Conservation (phyloP, 2,113 vertebrate species). For the Melanocharis versteri region DNA sequence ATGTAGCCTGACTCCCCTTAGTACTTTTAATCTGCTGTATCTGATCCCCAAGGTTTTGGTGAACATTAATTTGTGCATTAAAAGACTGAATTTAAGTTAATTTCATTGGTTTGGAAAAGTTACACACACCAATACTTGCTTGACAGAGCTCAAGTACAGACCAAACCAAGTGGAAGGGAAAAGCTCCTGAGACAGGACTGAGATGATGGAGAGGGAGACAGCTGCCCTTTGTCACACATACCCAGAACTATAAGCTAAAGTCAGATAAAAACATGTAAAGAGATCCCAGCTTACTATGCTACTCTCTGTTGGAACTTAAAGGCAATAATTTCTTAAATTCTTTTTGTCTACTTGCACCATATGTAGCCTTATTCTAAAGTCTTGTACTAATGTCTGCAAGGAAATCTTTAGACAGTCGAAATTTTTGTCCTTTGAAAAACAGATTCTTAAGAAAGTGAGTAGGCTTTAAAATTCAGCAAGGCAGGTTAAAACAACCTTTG, state of each 20-base stretch:
- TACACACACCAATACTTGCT: not conserved
- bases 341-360: not conserved
- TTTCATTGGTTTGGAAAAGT: conserved; percentile 54
- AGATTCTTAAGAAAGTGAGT: not conserved
- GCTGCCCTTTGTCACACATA: not conserved
- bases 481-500: not conserved
- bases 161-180: not conserved
- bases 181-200: not conserved
- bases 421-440: not conserved
- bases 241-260: not conserved
- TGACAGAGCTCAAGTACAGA: conserved; percentile 7
- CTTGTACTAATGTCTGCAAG: not conserved
- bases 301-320: not conserved
- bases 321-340: not conserved
- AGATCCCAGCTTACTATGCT: not conserved
- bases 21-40: conserved; percentile 66
- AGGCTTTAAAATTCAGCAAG: not conserved
- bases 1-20: conserved; percentile 71
- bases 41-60: conserved; percentile 65
- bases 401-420: not conserved
- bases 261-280: not conserved
- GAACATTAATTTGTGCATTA: conserved; percentile 68
- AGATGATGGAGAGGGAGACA: not conserved
- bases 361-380: not conserved
- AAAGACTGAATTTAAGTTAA: conserved; percentile 50